Evolutionary conservation across 2,113 vertebrate genomes (phyloP).

Genomic region (Pleuronectes platessa): DNA sequence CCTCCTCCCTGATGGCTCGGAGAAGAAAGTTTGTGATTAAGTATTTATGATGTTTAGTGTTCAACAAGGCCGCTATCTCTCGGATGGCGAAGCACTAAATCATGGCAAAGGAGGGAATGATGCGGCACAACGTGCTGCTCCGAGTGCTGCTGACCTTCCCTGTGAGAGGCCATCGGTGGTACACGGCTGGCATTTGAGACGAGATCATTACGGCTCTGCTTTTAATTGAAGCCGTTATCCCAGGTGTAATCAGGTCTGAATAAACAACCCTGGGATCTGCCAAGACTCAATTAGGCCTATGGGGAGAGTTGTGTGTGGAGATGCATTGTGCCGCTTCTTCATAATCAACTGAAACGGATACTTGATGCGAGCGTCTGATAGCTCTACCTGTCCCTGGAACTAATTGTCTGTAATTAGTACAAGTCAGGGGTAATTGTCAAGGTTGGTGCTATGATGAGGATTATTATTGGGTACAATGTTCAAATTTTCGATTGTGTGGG

Average conservation of each 20-base stretch:
- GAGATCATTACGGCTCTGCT: conserved; percentile 73
- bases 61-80: conserved; percentile 58
- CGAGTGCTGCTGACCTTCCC: conserved; percentile 62
- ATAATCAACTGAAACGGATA: conserved; percentile 73
- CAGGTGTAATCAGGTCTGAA: conserved; percentile 77
- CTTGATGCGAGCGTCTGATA: conserved; percentile 66
- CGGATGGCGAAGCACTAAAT: conserved; percentile 22
- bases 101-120: conserved; percentile 24
- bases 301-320: conserved; percentile 52
- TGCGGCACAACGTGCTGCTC: conserved; percentile 32
- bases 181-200: conserved; percentile 70
- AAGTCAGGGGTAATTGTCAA: conserved; percentile 64
- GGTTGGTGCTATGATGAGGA: conserved; percentile 58
- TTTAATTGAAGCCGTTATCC: conserved; percentile 78
- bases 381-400: conserved; percentile 60
- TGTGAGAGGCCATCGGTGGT: conserved; percentile 53
- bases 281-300: conserved; percentile 70
- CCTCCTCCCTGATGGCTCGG: conserved; percentile 66
- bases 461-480: conserved; percentile 55
- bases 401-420: conserved; percentile 75
- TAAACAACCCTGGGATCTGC: conserved; percentile 72
- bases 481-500: conserved; percentile 43
- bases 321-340: conserved; percentile 56
- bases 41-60: conserved; percentile 76
- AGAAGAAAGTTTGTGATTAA: conserved; percentile 71